Conservation (phyloP, 2,888 invertebrate genomes). For the Eupeodes luniger region DNA sequence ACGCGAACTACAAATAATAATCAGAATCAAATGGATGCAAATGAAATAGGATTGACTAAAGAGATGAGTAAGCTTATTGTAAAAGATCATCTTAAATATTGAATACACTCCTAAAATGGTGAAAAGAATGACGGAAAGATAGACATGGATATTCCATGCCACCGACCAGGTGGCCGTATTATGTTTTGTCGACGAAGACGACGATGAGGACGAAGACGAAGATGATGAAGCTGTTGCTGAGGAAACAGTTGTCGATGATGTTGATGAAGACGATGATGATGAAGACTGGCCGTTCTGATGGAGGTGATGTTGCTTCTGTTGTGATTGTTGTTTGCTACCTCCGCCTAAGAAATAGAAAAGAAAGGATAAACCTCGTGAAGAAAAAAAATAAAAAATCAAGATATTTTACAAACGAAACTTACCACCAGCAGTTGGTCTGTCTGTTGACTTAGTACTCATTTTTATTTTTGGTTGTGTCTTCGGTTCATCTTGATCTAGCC, state of each 20-base stretch:
- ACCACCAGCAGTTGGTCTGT: constrained; percentile 70
- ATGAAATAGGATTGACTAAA: constrained; percentile 95
- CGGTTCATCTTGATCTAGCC: constrained; percentile 77
- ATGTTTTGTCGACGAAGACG: constrained; percentile 74
- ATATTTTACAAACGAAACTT: constrained; percentile 14
- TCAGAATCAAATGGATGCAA: constrained; percentile 92
- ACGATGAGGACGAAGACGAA: constrained; percentile 67
- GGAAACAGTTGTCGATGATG: constrained; percentile 75
- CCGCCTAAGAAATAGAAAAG: constrained; percentile 17
- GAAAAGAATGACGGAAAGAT: constrained; percentile 93
- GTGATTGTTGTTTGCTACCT: constrained; percentile 57
- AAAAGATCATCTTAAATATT: constrained; percentile 93
- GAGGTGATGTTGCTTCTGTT: constrained; percentile 63
- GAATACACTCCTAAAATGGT: constrained; percentile 93
- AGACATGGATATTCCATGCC: constrained; percentile 96
- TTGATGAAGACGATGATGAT: constrained; percentile 54
- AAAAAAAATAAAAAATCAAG: neutral
- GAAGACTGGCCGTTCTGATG: constrained; percentile 61
- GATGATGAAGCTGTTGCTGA: constrained; percentile 69
- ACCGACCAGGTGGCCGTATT: constrained; percentile 88
- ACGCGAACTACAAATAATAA: constrained; percentile 91
- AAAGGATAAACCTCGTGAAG: neutral
- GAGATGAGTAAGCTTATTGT: constrained; percentile 93
- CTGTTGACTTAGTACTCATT: constrained; percentile 77
- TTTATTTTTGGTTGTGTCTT: constrained; percentile 79